phyloP scores from a whole-genome alignment of 92 coral and sea anemone species.

The Palythoa grandis region DNA sequence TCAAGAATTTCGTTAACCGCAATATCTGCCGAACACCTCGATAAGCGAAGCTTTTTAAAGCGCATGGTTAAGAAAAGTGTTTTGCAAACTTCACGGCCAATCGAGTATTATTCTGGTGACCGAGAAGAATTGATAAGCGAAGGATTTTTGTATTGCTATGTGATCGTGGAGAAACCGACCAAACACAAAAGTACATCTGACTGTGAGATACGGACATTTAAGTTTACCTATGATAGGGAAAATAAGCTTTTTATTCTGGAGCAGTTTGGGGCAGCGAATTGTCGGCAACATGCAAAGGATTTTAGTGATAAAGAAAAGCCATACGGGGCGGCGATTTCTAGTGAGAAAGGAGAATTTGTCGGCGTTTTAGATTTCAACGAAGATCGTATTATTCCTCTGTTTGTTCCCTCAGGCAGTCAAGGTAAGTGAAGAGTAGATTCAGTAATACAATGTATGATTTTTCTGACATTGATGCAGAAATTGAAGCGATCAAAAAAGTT shows the following conservation, averaged over 20 bases:
- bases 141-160: constrained; percentile 60
- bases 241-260: constrained; percentile 57
- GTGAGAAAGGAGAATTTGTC: constrained; percentile 74
- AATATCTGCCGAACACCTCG: constrained; percentile 75
- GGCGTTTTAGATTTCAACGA: constrained; percentile 66
- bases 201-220: constrained; percentile 60
- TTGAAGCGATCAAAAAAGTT: not conserved
- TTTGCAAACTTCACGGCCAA: constrained; percentile 79
- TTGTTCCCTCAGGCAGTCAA: constrained; percentile 47
- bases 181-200: constrained; percentile 32
- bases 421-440: constrained; percentile 12
- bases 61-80: constrained; percentile 86
- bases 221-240: constrained; percentile 50
- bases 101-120: constrained; percentile 54
- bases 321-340: constrained; percentile 69
- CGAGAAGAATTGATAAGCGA: constrained; percentile 50
- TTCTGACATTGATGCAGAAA: not conserved
- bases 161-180: constrained; percentile 53
- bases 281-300: constrained; percentile 33
- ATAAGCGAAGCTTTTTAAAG: constrained; percentile 85
- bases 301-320: constrained; percentile 67
- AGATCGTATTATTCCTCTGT: constrained; percentile 58
- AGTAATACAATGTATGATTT: too few species aligned
- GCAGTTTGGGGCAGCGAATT: constrained; percentile 63
- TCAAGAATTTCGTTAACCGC: constrained; percentile 53